Conservation (phyloP, 1,140 invertebrate genomes). For the Laupala kohalensis region DNA sequence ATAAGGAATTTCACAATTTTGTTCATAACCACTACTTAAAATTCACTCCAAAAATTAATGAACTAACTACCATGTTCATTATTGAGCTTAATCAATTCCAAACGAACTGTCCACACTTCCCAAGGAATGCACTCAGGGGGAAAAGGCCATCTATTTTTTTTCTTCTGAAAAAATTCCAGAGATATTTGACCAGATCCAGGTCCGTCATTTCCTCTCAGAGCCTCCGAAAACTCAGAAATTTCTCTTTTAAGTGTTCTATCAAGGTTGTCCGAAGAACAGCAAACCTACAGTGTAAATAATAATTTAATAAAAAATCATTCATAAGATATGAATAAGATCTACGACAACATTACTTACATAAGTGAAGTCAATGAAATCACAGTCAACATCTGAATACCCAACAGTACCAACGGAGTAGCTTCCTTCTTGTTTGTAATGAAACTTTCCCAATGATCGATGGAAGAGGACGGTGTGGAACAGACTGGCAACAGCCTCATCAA, state of each 20-base stretch:
- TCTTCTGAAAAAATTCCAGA: conserved; percentile 89
- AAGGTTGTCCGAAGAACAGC: conserved; percentile 71
- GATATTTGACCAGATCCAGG: conserved; percentile 72
- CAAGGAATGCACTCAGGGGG: conserved; percentile 82
- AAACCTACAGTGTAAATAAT: conserved; percentile 36
- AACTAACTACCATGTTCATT: conserved; percentile 55
- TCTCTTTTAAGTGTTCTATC: conserved; percentile 62
- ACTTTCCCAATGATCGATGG: conserved; percentile 88
- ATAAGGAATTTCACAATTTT: not conserved
- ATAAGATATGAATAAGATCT: not conserved
- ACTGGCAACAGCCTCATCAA: conserved; percentile 85
- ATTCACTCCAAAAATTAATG: not conserved
- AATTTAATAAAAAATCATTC: too few relatives aligned
- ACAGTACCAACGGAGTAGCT: conserved; percentile 90
- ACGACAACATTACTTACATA: conserved; percentile 66
- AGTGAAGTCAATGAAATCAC: conserved; percentile 93
- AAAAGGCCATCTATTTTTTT: conserved; percentile 77
- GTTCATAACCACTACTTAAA: not conserved
- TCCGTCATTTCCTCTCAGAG: conserved; percentile 59
- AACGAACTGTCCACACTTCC: conserved; percentile 92
- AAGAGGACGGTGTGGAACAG: conserved; percentile 93
- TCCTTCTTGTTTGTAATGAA: conserved; percentile 83
- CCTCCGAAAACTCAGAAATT: conserved; percentile 74
- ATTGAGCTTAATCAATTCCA: conserved; percentile 72
- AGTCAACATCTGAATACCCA: conserved; percentile 89